A percentile compares a stretch with the other conserved stretches of the same genome.
Conservation (phyloP, 2,113 vertebrate species). For the Anseranas semipalmata region DNA sequence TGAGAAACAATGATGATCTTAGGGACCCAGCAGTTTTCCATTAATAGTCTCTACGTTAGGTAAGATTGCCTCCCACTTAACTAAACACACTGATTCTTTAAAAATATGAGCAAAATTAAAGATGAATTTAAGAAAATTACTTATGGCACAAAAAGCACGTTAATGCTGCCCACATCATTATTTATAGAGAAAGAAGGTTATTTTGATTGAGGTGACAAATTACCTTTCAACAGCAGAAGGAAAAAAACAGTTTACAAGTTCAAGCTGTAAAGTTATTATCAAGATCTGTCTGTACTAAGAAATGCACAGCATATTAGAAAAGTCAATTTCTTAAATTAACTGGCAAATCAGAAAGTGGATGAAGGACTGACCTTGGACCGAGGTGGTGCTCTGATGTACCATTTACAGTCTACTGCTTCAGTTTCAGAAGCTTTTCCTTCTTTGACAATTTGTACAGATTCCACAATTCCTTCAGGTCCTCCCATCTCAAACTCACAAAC, state of each 20-base stretch:
- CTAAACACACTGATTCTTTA: background rate
- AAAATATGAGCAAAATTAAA: conserved; percentile 19
- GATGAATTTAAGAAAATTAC: background rate
- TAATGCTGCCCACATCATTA: background rate
- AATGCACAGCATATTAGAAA: conserved; percentile 15
- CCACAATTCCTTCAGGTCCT: conserved; percentile 96
- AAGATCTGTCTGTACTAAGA: background rate
- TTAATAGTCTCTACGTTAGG: background rate
- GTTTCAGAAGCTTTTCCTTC: conserved; percentile 92
- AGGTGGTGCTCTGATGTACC: conserved; percentile 96
- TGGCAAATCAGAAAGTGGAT: conserved; percentile 32
- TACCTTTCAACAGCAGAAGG: background rate
- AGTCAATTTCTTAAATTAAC: conserved; percentile 46
- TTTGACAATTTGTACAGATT: conserved; percentile 94
- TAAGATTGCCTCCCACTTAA: background rate
- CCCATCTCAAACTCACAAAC: conserved; percentile 98
- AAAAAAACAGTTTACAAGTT: conserved; percentile 4
- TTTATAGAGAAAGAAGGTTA: background rate
- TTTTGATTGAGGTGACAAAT: conserved; percentile 4
- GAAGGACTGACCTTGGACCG: conserved; percentile 92
- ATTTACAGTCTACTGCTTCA: conserved; percentile 98
- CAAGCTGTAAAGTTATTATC: conserved; percentile 2
- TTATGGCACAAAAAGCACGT: background rate
- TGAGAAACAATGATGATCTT: background rate
- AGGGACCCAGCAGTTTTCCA: background rate